Conservation (phyloP, 2,113 vertebrate species). For the Silurus asotus region DNA sequence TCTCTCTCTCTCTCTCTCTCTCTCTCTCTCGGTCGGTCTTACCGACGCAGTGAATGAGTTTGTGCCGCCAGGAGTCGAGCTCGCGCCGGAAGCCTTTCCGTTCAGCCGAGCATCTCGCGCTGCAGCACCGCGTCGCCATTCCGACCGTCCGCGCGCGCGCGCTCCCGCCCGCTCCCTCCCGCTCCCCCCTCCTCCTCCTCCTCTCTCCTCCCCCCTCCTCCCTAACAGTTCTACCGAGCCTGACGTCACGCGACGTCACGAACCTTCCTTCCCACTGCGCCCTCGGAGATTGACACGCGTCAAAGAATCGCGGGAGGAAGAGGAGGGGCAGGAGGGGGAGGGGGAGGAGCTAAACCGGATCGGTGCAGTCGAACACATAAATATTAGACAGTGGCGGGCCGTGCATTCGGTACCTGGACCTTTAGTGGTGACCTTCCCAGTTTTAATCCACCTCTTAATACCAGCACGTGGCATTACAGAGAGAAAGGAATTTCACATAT, state of each 20-base stretch:
- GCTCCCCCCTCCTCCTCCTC: too few relatives aligned
- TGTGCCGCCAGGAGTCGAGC: slow-evolving; percentile 96
- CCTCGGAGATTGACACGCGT: slow-evolving; percentile 42
- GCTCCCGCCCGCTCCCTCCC: slow-evolving; percentile 4
- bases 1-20: too few relatives aligned
- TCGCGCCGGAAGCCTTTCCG: slow-evolving; percentile 94
- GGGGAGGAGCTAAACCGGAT: slow-evolving; percentile 14
- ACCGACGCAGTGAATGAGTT: slow-evolving; percentile 95
- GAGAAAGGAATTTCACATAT: too few relatives aligned
- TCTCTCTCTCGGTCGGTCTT: slow-evolving; percentile 61
- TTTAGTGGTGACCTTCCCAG: too few relatives aligned
- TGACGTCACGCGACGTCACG: slow-evolving; percentile 82
- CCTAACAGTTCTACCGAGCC: slow-evolving; percentile 64
- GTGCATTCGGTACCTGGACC: too few relatives aligned
- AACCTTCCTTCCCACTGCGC: slow-evolving; percentile 37
- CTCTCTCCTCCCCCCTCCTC: too few relatives aligned
- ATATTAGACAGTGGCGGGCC: too few relatives aligned
- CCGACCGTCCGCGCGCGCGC: slow-evolving; percentile 69
- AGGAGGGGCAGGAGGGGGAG: too few relatives aligned
- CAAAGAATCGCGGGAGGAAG: slow-evolving; percentile 27
- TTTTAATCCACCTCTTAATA: too few relatives aligned
- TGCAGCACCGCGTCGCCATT: slow-evolving; percentile 95
- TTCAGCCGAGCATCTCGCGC: slow-evolving; percentile 91
- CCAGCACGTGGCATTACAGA: too few relatives aligned
- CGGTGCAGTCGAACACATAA: neutral